Evolutionary conservation across 2,888 invertebrate species (phyloP), one percentile per base, ranked within the genome.

Genomic region (Tenthredo mesomela): DNA sequence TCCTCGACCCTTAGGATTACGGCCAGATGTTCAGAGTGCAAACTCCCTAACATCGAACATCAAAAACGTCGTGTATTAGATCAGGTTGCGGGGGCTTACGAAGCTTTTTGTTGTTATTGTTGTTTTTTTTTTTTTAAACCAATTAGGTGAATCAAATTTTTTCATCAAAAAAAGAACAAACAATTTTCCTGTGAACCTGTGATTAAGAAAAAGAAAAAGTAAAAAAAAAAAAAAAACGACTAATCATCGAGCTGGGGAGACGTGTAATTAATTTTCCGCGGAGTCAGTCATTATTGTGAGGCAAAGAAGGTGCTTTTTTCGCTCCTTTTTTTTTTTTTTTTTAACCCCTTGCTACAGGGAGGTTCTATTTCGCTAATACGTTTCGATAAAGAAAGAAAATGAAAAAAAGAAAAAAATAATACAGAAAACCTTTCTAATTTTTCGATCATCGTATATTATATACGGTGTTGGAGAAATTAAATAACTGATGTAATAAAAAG

Each of bases 1-100:
- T 29, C 29, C 86, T 94, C 88, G 33, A 94, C 87, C 87, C 94
- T 89, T 86, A 94, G 90, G 88, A 94, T 89, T 40, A 94, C 88
- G 87, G 93, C 86, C 70, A 94, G 1, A 54, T 50, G 9, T 85
- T 86, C 0, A 86, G 87, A 33, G 85, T 86, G 0, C 87, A 87
- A 61, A 84, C 87, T 10, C 40, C 85, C 85, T 2, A 65, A 86
- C 86, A 18, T 67, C 67, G 67, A 67, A 67, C 6, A 67, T 15
- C 67, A 67, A 67, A 67, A 67, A 67, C 67, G 12, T 18, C 3
- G 10, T 4, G 29, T 37, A 65, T 86, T 18, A 84, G 84, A 47
- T 37, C 73, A 15, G 18, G 54, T 15, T 47, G 43, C 10, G 29
- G 18, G 50, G 5, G 6, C 18, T 50, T 47, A 3, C 2, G 3